These are phyloP conservation scores for Poecile atricapillus DNA, from an alignment of 2,113 vertebrate species.

Conservation along the genomic window DNA sequence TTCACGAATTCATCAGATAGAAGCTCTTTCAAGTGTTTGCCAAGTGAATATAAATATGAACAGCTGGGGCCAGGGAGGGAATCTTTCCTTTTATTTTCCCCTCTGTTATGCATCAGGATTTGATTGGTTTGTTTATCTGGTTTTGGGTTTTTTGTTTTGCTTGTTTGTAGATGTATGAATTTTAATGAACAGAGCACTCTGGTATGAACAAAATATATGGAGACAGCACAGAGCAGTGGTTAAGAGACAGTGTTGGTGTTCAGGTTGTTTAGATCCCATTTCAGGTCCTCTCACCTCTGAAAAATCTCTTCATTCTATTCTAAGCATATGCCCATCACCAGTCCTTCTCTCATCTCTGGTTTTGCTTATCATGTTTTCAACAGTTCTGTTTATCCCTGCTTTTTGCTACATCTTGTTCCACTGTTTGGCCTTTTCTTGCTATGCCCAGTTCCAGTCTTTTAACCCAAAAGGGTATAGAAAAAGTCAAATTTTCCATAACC, in stretches of 20 bases:
- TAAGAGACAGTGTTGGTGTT: background rate
- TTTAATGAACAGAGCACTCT: background rate
- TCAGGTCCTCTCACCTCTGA: background rate
- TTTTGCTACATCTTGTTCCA: background rate
- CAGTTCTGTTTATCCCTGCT: background rate
- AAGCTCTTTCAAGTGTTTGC: constrained; percentile 40
- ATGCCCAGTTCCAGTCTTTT: background rate
- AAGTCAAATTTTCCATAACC: background rate
- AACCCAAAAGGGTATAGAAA: background rate
- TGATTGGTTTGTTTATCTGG: constrained; percentile 24
- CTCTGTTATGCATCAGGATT: constrained; percentile 1
- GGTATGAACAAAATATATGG: background rate
- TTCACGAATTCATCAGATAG: constrained; percentile 2
- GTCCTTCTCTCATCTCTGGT: background rate
- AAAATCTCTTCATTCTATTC: background rate
- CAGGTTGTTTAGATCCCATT: background rate
- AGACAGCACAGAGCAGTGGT: background rate
- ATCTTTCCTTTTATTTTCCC: background rate
- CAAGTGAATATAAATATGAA: constrained; percentile 52
- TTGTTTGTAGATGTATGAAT: background rate
- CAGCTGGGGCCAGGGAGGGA: background rate
- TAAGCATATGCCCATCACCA: background rate
- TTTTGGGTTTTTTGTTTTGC: background rate
- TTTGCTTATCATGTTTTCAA: background rate
- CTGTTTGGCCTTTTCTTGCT: background rate